A percentile compares a stretch with the other conserved stretches of the same genome.
Evolutionary conservation across 2,113 vertebrate genomes (phyloP).

Genomic region (Epinephelus moara): DNA sequence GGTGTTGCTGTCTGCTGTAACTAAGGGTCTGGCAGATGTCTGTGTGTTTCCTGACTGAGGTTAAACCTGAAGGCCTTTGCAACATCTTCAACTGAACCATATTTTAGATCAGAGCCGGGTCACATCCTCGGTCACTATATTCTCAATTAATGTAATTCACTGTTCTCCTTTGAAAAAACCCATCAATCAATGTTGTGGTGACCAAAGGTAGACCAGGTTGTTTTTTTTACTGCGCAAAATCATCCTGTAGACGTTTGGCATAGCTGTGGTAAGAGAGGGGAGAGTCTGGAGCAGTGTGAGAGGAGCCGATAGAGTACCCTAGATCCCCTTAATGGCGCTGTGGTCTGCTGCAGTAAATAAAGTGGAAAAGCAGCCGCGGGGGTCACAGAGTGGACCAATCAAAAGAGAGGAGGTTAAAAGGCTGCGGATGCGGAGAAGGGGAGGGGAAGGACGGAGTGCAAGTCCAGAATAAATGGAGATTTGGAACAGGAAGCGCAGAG

Average conservation of each 20-base stretch:
- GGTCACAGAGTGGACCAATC: conserved; percentile 62
- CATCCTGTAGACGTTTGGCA: conserved; percentile 63
- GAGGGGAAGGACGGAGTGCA: conserved; percentile 1
- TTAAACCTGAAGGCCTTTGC: conserved; percentile 28
- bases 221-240: conserved; percentile 64
- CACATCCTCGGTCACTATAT: conserved; percentile 16
- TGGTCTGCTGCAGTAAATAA: conserved; percentile 78
- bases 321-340: conserved; percentile 70
- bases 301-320: conserved; percentile 47
- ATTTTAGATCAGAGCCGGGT: conserved; percentile 20
- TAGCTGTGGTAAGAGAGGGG: conserved; percentile 68
- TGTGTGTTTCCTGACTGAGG: conserved; percentile 38
- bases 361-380: conserved; percentile 76
- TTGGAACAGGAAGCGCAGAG: conserved; percentile 38
- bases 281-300: conserved; percentile 62
- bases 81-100: conserved; percentile 33
- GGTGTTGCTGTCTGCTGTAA: conserved; percentile 67
- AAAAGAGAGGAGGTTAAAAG: conserved; percentile 53
- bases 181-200: conserved; percentile 56
- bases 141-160: conserved; percentile 56
- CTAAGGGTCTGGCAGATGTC: conserved; percentile 37
- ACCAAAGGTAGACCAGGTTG: conserved; percentile 61
- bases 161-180: conserved; percentile 52
- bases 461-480: conserved; percentile 59
- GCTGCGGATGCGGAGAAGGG: conserved; percentile 20